Evolutionary conservation across 2,797 vertebrate species (phyloP).

Genomic region (Chaenodraco wilsoni): DNA sequence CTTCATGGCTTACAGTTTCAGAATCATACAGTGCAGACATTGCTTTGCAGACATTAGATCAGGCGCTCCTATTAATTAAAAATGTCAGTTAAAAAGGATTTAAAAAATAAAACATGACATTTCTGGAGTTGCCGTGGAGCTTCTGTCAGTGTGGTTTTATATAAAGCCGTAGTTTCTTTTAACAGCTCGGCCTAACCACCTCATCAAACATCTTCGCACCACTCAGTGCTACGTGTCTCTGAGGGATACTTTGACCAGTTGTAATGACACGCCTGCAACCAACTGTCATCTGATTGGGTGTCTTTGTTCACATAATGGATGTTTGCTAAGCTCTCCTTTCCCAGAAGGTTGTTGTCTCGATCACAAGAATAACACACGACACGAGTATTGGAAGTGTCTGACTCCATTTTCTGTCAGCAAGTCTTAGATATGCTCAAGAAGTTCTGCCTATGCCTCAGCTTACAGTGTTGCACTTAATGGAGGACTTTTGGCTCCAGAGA

Average conservation of each 20-base stretch:
- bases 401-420: slow-evolving; percentile 80
- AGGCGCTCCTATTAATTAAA: not conserved
- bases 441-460: slow-evolving; percentile 61
- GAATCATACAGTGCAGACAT: not conserved
- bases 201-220: slow-evolving; percentile 45
- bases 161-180: slow-evolving; percentile 41
- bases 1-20: slow-evolving; percentile 10
- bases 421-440: slow-evolving; percentile 78
- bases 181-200: slow-evolving; percentile 30
- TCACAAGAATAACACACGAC: slow-evolving; percentile 78
- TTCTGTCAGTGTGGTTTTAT: slow-evolving; percentile 42
- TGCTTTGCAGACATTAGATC: slow-evolving; percentile 2
- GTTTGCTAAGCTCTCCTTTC: slow-evolving; percentile 62
- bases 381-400: slow-evolving; percentile 85
- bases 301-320: slow-evolving; percentile 70
- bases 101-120: slow-evolving; percentile 24
- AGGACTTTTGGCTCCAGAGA: slow-evolving; percentile 85
- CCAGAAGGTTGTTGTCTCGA: slow-evolving; percentile 61
- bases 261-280: slow-evolving; percentile 56
- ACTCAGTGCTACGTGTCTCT: not conserved
- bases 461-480: slow-evolving; percentile 87
- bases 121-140: slow-evolving; percentile 28
- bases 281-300: slow-evolving; percentile 61
- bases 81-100: slow-evolving; percentile 11
- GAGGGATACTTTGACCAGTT: slow-evolving; percentile 40